These are phyloP conservation scores for Chloroclysta siterata DNA, from an alignment of 2,888 invertebrate species.

Conservation along the genomic window DNA sequence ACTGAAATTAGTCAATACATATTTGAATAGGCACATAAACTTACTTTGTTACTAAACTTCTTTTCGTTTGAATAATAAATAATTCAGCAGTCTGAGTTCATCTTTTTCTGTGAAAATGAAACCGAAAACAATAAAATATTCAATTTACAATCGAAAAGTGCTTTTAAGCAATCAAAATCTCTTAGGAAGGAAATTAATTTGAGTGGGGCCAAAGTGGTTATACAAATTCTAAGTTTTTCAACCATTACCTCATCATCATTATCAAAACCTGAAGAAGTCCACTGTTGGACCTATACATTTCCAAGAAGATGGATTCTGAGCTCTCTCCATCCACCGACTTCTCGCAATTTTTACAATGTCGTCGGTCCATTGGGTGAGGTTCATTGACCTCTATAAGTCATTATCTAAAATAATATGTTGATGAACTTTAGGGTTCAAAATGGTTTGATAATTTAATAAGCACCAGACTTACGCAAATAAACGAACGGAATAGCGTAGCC, in stretches of 20 bases:
- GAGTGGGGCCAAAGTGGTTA: background rate
- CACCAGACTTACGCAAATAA: slow-evolving; percentile 5
- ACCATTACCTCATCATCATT: too few relatives aligned
- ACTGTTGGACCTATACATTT: too few relatives aligned
- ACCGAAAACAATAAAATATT: slow-evolving; percentile 27
- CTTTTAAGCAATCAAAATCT: background rate
- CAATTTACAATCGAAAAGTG: slow-evolving; percentile 17
- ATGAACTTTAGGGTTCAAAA: background rate
- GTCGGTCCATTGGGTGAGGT: too few relatives aligned
- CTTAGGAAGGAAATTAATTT: background rate
- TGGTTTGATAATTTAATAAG: background rate
- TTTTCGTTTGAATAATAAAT: slow-evolving; percentile 9
- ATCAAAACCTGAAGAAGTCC: too few relatives aligned
- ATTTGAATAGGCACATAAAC: background rate
- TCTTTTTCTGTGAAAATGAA: slow-evolving; percentile 25
- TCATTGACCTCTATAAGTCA: background rate
- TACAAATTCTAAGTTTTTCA: background rate
- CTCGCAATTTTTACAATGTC: too few relatives aligned
- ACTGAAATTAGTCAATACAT: background rate
- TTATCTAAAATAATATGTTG: background rate
- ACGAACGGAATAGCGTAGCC: slow-evolving; percentile 2
- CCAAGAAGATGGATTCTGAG: too few relatives aligned
- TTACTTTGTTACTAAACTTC: background rate
- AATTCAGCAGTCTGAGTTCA: slow-evolving; percentile 21
- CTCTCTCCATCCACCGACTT: too few relatives aligned